Percentiles rank a stretch among this genome's conserved stretches.
These are phyloP conservation scores for Numida meleagris DNA, from an alignment of 2,113 vertebrate genomes.

Conservation along the genomic window DNA sequence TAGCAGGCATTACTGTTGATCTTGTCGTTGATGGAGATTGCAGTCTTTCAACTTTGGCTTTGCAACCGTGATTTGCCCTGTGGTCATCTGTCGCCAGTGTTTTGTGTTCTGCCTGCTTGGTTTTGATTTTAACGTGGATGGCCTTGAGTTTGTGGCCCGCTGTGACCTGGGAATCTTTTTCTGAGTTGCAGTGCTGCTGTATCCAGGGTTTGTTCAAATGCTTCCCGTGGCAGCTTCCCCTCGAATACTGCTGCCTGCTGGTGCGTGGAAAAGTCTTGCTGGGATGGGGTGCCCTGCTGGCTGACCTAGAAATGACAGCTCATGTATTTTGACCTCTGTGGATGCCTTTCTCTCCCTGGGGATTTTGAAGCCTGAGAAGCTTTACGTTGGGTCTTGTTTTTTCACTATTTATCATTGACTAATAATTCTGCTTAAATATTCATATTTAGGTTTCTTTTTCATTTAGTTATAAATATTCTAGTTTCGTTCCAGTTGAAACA, in stretches of 20 bases:
- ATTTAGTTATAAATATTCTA: not conserved
- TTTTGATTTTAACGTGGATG: not conserved
- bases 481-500: not conserved
- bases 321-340: not conserved
- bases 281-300: not conserved
- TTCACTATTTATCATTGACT: not conserved
- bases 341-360: not conserved
- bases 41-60: not conserved
- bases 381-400: not conserved
- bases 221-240: not conserved
- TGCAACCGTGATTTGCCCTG: fast-evolving
- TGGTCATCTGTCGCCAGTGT: not conserved
- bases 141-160: not conserved
- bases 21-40: not conserved
- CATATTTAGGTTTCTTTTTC: not conserved
- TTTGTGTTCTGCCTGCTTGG: not conserved
- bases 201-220: not conserved
- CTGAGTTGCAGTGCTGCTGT: not conserved
- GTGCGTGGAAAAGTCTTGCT: not conserved
- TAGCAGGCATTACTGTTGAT: not conserved
- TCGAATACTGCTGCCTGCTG: not conserved
- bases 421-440: not conserved
- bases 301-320: not conserved
- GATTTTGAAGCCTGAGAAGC: not conserved
- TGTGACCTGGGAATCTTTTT: not conserved